A percentile compares a stretch with the other conserved stretches of the same genome.
phyloP scores from a whole-genome alignment of 2,888 invertebrate species.

The Lumbricus terrestris region DNA sequence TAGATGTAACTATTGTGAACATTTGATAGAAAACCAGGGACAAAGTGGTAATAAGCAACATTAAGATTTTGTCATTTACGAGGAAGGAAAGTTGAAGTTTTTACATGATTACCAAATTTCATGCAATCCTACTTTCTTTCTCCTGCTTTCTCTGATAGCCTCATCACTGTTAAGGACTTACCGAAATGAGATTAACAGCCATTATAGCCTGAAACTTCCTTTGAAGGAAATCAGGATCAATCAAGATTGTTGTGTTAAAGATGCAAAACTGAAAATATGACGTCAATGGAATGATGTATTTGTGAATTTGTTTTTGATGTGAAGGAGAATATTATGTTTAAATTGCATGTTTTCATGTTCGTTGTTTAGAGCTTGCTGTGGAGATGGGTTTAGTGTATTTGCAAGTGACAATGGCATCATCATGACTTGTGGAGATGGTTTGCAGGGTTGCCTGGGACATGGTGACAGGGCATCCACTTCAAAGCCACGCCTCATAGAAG shows the following conservation, averaged over 20 bases:
- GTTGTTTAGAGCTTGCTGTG: conserved; percentile 64
- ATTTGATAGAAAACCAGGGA: no score
- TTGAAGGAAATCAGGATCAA: not conserved
- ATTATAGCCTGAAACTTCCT: no score
- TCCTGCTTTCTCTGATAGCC: no score
- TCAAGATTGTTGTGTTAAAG: not conserved
- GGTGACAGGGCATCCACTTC: conserved; percentile 65
- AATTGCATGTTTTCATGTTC: no score
- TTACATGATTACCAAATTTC: no score
- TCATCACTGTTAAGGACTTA: no score
- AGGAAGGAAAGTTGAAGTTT: no score
- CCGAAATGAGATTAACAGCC: not conserved
- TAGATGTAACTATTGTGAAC: no score
- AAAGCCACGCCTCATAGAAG: conserved; percentile 66
- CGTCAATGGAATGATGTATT: not conserved
- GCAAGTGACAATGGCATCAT: conserved; percentile 70
- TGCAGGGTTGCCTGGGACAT: conserved; percentile 68
- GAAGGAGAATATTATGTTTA: not conserved
- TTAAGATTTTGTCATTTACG: no score
- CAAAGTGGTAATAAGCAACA: no score
- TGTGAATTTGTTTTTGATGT: not conserved
- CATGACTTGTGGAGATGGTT: conserved; percentile 70
- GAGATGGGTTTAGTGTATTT: conserved; percentile 70
- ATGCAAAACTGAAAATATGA: not conserved
- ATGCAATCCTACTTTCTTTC: no score